Evolutionary conservation across 2,888 invertebrate species (phyloP).

Genomic region (Lumbricus terrestris): DNA sequence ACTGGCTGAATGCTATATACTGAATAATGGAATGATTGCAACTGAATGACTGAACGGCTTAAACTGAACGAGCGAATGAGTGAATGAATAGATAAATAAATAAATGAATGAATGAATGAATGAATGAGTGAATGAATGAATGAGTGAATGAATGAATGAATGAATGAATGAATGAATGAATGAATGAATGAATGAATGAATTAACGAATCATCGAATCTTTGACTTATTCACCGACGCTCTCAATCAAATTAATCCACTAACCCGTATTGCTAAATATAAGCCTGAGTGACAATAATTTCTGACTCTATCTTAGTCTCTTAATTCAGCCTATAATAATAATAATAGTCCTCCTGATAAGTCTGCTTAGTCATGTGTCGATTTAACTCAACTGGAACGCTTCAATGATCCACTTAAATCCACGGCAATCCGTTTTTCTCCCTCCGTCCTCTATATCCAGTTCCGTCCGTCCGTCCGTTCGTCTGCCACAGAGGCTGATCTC

Average conservation of each 20-base stretch:
- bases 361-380: not conserved
- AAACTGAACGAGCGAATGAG: not conserved
- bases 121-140: not conserved
- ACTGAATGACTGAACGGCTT: too few relatives aligned
- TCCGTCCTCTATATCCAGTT: not conserved
- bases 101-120: not conserved
- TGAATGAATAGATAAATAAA: not conserved
- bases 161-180: not conserved
- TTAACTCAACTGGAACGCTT: not conserved
- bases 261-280: too few relatives aligned
- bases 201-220: not conserved
- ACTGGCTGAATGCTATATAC: too few relatives aligned
- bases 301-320: too few relatives aligned
- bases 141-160: not conserved
- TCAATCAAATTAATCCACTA: not conserved
- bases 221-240: not conserved
- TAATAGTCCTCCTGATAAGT: not conserved
- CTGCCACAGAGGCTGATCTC: not conserved
- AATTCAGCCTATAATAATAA: too few relatives aligned
- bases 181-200: not conserved
- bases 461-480: not conserved
- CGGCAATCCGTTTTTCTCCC: not conserved
- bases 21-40: not conserved
- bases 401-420: not conserved
- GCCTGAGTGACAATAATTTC: too few relatives aligned